Percentiles rank a stretch among this genome's conserved stretches.
These are phyloP conservation scores for Pharmacophagus antenor DNA, from an alignment of 2,888 invertebrate species.

Conservation along the genomic window DNA sequence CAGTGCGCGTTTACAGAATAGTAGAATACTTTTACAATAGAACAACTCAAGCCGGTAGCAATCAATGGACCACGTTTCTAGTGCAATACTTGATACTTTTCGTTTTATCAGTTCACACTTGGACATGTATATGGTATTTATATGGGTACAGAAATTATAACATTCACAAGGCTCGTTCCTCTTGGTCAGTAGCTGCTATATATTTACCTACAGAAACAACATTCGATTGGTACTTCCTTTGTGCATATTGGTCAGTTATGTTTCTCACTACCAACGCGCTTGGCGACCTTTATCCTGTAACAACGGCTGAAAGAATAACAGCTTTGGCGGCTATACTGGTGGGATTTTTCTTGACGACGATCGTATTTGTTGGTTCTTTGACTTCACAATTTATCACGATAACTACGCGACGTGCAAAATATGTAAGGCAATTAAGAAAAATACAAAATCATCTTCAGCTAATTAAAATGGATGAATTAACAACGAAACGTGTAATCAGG, in stretches of 20 bases:
- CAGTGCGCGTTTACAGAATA: slow-evolving; percentile 65
- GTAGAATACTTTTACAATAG: slow-evolving; percentile 65
- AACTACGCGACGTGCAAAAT: slow-evolving; percentile 68
- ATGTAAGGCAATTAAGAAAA: slow-evolving; percentile 65
- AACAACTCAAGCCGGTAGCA: slow-evolving; percentile 71
- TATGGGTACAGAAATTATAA: slow-evolving; percentile 63
- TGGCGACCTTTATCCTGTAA: slow-evolving; percentile 72
- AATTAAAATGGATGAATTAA: slow-evolving; percentile 65
- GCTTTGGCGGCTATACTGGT: slow-evolving; percentile 61
- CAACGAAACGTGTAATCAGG: slow-evolving; percentile 67
- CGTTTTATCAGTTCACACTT: slow-evolving; percentile 67
- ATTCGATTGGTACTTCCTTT: slow-evolving; percentile 71
- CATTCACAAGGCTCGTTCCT: slow-evolving; percentile 54
- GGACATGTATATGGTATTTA: slow-evolving; percentile 73
- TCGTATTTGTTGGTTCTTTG: slow-evolving; percentile 75
- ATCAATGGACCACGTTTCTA: slow-evolving; percentile 73
- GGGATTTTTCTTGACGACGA: slow-evolving; percentile 71
- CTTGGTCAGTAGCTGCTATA: slow-evolving; percentile 64
- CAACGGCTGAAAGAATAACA: slow-evolving; percentile 61
- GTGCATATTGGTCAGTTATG: slow-evolving; percentile 72
- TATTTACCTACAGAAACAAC: slow-evolving; percentile 62
- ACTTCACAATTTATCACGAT: slow-evolving; percentile 76
- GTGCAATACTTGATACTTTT: slow-evolving; percentile 73
- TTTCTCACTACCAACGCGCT: slow-evolving; percentile 71
- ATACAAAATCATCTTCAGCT: slow-evolving; percentile 68